Base-by-base conservation (phyloP, 2,113 vertebrate genomes). In the Oreochromis niloticus region DNA sequence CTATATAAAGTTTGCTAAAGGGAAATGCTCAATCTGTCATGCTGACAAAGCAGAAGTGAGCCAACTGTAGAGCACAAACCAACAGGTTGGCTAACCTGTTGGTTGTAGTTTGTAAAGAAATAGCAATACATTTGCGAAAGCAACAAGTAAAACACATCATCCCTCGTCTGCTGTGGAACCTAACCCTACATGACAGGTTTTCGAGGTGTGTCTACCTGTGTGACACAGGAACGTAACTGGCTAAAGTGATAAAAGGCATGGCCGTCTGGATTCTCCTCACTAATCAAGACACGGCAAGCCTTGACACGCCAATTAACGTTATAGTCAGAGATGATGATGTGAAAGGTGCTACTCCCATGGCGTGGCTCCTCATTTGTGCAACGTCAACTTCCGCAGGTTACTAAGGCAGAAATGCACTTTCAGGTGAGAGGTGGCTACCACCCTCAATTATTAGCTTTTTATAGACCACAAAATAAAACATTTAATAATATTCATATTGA, bases 131-230 rank as follows among this genome's bases (percentile, higher is more conserved):
- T 19, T 78, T 78, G 16, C 17, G 2, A 19, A 78, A n/a, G 14
- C 22, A 50, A n/a, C 14, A 46, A 17, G 3, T 30, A 43, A 82
- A 75, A 22, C 24, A 14, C 9, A 27, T 56, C 27, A 57, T 2
- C 11, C 5, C 7, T 14, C 8, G 24, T 80, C 14, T 59, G 30
- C 27, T 4, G 46, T 5, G 63, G 8, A 5, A 41, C 16, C 10
- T 12, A 75, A 82, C 9, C 85, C 46, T n/a, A 78, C 78, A 34
- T 9, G 81, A 88, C 90, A 87, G 91, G 88, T 93, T 93, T 88
- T 85, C 5, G 83, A 85, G 94, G 94, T 84, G 92, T 91, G 93
- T 91, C 92, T 9, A 32, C 66, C 24, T 79, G 36, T 79, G 36
- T 6, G 22, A 22, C 85, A 24, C 4, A 24, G 8, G 63, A 88